A percentile compares a stretch with the other conserved stretches of the same genome.
These are phyloP conservation scores for Eilema caniola DNA, from an alignment of 2,888 invertebrate species.

Conservation along the genomic window DNA sequence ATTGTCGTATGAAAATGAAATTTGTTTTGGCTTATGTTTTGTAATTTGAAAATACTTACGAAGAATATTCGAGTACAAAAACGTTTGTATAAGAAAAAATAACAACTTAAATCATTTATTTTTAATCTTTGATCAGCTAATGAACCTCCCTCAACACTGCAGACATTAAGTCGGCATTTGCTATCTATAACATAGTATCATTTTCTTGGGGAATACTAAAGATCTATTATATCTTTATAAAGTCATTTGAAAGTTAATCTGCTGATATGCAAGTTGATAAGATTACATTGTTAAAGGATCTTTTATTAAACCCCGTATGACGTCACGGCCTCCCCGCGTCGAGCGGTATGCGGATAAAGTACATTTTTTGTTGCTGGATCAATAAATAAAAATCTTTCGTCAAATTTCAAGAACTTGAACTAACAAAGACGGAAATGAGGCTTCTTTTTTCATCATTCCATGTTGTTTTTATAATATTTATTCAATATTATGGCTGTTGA, in stretches of 20 bases:
- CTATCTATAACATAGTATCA: neutral
- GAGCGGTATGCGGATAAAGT: neutral
- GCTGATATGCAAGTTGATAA: constrained; percentile 1
- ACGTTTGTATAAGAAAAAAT: neutral
- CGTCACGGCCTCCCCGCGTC: neutral
- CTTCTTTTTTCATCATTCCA: neutral
- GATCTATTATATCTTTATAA: neutral
- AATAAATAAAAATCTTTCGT: neutral
- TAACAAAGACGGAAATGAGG: neutral
- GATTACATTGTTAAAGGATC: constrained; percentile 1
- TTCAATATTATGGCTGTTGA: neutral
- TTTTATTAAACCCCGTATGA: neutral
- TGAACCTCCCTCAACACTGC: neutral
- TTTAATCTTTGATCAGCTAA: neutral
- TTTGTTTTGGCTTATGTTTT: too few species aligned
- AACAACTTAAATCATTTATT: neutral
- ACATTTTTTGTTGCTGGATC: neutral
- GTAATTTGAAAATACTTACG: neutral
- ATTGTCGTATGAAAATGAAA: too few species aligned
- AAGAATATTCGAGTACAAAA: neutral
- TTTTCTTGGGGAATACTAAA: neutral
- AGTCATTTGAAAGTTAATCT: constrained; percentile 15
- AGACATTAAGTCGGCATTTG: constrained; percentile 4
- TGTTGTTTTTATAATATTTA: neutral
- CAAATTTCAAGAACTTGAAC: neutral